phyloP scores from a whole-genome alignment of 2,888 invertebrate species.

The Blastobasis lacticolella region DNA sequence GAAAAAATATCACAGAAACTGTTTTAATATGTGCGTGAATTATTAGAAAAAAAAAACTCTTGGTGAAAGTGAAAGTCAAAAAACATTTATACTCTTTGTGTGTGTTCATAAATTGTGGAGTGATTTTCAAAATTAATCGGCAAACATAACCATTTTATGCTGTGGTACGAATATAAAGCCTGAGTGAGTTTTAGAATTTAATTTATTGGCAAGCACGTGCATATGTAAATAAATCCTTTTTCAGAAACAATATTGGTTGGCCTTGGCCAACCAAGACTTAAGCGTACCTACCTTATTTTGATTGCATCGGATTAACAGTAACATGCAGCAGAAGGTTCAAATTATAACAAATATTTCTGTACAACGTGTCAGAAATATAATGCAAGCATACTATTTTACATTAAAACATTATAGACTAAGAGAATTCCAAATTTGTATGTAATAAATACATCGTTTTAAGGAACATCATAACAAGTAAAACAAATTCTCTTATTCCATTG shows the following conservation, averaged over 20 bases:
- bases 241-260: slow-evolving; percentile 4
- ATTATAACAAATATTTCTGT: too few species aligned
- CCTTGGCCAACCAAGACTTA: too few species aligned
- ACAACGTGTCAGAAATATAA: slow-evolving; percentile 6
- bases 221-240: slow-evolving; percentile 24
- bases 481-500: slow-evolving; percentile 23
- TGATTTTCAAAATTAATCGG: slow-evolving; percentile 3
- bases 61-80: too few species aligned
- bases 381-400: slow-evolving; percentile 35
- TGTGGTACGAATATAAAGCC: too few species aligned
- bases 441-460: not conserved
- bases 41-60: slow-evolving; percentile 23
- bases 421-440: slow-evolving; percentile 13
- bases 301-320: too few species aligned
- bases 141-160: too few species aligned
- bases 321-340: too few species aligned
- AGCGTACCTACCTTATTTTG: too few species aligned
- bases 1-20: too few species aligned
- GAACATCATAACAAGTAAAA: too few species aligned
- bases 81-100: too few species aligned
- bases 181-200: too few species aligned
- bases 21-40: slow-evolving; percentile 25
- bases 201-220: slow-evolving; percentile 39
- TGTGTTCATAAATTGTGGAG: slow-evolving; percentile 16
- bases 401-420: slow-evolving; percentile 30